Evolutionary conservation across 1,140 invertebrate species (phyloP).

Genomic region (Phthorimaea operculella): DNA sequence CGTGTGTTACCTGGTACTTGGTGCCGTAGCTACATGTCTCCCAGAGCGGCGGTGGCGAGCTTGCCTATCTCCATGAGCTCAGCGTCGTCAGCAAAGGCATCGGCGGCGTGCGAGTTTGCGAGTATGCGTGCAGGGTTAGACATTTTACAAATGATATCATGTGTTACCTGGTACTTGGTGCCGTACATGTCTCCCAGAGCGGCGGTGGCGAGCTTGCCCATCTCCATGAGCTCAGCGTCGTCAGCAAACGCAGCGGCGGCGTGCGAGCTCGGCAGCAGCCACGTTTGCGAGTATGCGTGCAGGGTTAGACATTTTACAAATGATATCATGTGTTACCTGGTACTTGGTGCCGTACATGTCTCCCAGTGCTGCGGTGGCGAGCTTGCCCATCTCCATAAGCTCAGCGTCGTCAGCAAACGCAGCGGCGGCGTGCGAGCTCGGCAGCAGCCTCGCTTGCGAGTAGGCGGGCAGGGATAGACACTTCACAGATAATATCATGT

Average conservation of each 20-base stretch:
- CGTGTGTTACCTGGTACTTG: slow-evolving; percentile 69
- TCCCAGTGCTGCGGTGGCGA: slow-evolving; percentile 68
- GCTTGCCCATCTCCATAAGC: slow-evolving; percentile 70
- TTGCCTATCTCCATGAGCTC: slow-evolving; percentile 71
- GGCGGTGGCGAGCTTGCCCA: slow-evolving; percentile 70
- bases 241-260: slow-evolving; percentile 68
- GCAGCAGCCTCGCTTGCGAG: slow-evolving; percentile 78
- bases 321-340: slow-evolving; percentile 65
- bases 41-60: slow-evolving; percentile 68
- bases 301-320: slow-evolving; percentile 81
- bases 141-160: too few relatives aligned
- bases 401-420: slow-evolving; percentile 72
- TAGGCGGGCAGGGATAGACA: slow-evolving; percentile 86
- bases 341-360: slow-evolving; percentile 75
- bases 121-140: slow-evolving; percentile 84
- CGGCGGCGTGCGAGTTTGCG: slow-evolving; percentile 68
- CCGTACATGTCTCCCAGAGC: slow-evolving; percentile 72
- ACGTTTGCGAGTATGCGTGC: slow-evolving; percentile 86
- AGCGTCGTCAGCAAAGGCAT: slow-evolving; percentile 70
- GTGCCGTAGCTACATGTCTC: slow-evolving; percentile 74
- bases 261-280: slow-evolving; percentile 77
- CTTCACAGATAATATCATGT: too few relatives aligned
- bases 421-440: slow-evolving; percentile 70
- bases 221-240: slow-evolving; percentile 69
- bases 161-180: slow-evolving; percentile 71